phyloP scores from a whole-genome alignment of 2,113 vertebrate genomes.

The Syrmaticus mikado region DNA sequence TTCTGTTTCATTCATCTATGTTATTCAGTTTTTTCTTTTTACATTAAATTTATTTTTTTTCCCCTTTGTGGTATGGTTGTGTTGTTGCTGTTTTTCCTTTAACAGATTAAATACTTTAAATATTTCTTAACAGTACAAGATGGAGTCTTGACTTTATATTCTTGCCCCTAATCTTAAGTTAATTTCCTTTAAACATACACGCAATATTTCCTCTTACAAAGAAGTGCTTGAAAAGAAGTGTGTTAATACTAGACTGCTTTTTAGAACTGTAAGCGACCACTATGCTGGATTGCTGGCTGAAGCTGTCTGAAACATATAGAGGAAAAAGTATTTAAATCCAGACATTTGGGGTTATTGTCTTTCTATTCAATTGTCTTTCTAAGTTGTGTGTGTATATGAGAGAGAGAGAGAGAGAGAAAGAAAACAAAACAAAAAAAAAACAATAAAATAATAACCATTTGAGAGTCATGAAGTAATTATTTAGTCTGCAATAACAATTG shows the following conservation, averaged over 20 bases:
- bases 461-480: slow-evolving; percentile 64
- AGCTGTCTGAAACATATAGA: background rate
- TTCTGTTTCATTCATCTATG: background rate
- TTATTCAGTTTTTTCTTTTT: background rate
- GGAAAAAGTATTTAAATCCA: background rate
- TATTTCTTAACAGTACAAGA: background rate
- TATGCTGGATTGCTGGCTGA: background rate
- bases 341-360: slow-evolving; percentile 21
- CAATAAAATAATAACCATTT: background rate
- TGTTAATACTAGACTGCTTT: background rate
- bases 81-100: background rate
- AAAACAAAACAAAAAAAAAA: background rate
- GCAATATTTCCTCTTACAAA: background rate
- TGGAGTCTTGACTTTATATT: background rate
- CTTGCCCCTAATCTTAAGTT: background rate
- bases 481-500: slow-evolving; percentile 42
- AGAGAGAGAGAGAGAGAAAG: slow-evolving; percentile 21
- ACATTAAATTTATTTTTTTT: background rate
- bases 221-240: background rate
- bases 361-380: slow-evolving; percentile 54
- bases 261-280: background rate
- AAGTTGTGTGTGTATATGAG: background rate
- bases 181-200: background rate
- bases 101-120: background rate
- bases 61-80: background rate